Conservation (phyloP, 1,140 invertebrate genomes). For the Polypedilum pembai region DNA sequence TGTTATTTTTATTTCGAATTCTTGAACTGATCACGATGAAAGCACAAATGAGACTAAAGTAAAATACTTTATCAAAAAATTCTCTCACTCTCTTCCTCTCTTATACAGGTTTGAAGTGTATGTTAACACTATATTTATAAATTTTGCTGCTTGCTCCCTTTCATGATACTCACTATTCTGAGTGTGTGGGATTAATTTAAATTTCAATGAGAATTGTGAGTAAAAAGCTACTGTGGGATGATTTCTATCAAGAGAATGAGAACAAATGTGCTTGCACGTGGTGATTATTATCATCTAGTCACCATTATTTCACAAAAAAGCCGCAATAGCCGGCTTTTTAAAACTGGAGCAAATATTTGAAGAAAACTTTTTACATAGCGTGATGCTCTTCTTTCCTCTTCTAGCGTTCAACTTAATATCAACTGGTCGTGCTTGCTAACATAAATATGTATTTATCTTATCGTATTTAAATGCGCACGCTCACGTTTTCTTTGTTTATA, state of each 20-base stretch:
- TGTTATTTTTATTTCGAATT: not conserved
- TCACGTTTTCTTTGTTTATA: conserved; percentile 1
- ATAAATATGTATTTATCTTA: not conserved
- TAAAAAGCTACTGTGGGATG: not conserved
- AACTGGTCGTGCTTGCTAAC: not conserved
- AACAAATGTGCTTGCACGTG: no score
- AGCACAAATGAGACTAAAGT: conserved; percentile 5
- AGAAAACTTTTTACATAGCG: no score
- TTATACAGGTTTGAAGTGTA: no score
- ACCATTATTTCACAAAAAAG: no score
- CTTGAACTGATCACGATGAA: not conserved
- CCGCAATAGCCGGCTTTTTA: no score
- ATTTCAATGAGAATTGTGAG: conserved; percentile 9
- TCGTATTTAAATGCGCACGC: not conserved
- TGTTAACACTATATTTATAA: not conserved
- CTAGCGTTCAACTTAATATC: not conserved
- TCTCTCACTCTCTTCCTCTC: not conserved
- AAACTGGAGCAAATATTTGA: no score
- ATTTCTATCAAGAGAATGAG: not conserved
- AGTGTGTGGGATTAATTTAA: not conserved
- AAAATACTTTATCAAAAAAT: not conserved
- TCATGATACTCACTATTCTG: not conserved
- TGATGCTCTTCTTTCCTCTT: not conserved
- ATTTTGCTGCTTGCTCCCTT: not conserved
- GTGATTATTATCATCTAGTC: no score